Base-by-base conservation (phyloP, 2,888 invertebrate genomes). In the Sylvicola fuscatus region DNA sequence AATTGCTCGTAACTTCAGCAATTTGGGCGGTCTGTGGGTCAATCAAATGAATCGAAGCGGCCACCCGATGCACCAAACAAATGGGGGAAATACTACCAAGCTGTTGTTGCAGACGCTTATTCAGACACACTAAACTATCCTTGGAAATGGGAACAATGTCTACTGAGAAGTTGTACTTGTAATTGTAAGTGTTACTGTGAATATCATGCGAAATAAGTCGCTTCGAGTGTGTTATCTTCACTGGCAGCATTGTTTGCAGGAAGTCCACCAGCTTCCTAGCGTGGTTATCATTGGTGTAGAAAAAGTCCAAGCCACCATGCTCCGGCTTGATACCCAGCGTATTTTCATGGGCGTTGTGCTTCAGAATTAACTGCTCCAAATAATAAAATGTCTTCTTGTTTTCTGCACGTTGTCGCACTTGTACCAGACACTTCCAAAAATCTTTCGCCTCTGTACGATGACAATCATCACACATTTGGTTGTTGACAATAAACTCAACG, bases 301-400 rank as follows among this genome's bases (percentile, higher is more conserved):
- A 98, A 56, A 98, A 98, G 60, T 98, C 97, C 34, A 98, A 59
- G 7, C 98, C 97, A 54, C 84, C 89, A 75, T 64, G 46, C 43
- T 73, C 72, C 27, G 81, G 73, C 57, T 84, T 90, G 37, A 92
- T 87, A n/a, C 83, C 84, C 38, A 87, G 61, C 1, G 89, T 80
- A 49, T 80, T 76, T 45, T 77, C 77, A 58, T 95, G 95, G 0
- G 89, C 92, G 47, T 78, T 84, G 52, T 95, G 86, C 54, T 97
- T 98, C 44, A 99, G 61, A 49, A 99, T 87, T 41, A 97, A 58
- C 55, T 99, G 98, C 53, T 99, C 98, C 49, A 99, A 64, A 52
- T 95, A 98, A 55, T 80, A 97, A 50, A 99, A 83, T 0, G 97
- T 97, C 58, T 95, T 97, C 53, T 92, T 89, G 57, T 95, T 97